Evolutionary conservation across 1,140 invertebrate genomes (phyloP), one percentile per base, ranked within the genome.

Genomic region (Agrilus planipennis): DNA sequence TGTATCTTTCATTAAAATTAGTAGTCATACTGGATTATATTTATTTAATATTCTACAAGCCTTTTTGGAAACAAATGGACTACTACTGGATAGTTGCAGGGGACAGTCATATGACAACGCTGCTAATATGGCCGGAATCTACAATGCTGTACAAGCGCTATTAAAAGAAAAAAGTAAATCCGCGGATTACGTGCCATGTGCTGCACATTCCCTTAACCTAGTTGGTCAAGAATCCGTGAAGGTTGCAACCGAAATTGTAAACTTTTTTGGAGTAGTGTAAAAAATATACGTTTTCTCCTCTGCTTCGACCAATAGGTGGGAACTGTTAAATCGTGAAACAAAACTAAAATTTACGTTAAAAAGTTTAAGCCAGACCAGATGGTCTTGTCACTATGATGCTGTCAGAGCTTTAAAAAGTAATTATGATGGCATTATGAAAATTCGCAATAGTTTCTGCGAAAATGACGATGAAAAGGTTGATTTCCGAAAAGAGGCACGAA

Each of bases 261-360:
- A 35, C 14, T 32, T 32, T 14, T 32, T 32, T 11, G 30, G 30
- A 32, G 14, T 32, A 32, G 30, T 32, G 6, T 15, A 32, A 32
- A 6, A 32, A 32, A 32, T 32, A 32, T 32, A 32, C 14, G 14
- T 32, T 14, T 32, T 32, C 30, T 32, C 15, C 15, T 32, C 30
- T 32, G 15, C 30, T 32, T 9, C 30, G 6, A 9, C 14, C 34
- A 9, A 17, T 7, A n/a, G n/a, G n/a, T n/a, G n/a, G n/a, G n/a
- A n/a, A n/a, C n/a, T n/a, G n/a, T n/a, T n/a, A n/a, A n/a, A 35
- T 35, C 11, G 34, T 35, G 34, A 35, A 35, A 15, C 6, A 35
- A 31, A 35, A 35, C 34, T 35, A 17, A 35, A 35, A 35, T 35
- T 35, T 18, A 17, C 34, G 18, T 17, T 35, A 10, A 35, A 35